phyloP scores from a whole-genome alignment of 2,888 invertebrate genomes.

The Gastracanthus pulcherrimus region DNA sequence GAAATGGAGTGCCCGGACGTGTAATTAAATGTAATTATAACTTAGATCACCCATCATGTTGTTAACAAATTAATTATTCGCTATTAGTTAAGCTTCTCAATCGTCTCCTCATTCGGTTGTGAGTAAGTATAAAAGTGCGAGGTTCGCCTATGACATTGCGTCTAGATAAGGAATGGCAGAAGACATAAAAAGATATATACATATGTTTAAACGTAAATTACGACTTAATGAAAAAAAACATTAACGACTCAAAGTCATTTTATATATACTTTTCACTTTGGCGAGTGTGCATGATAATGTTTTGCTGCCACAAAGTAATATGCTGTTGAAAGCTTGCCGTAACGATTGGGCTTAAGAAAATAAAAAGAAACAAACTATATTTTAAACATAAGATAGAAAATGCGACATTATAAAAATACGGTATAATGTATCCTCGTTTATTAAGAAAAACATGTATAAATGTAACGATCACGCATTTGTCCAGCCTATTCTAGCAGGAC shows the following conservation, averaged over 20 bases:
- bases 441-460: conserved; percentile 59
- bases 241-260: conserved; percentile 35
- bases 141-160: conserved; percentile 39
- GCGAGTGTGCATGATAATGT: conserved; percentile 47
- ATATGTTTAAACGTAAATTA: conserved; percentile 42
- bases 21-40: conserved; percentile 43
- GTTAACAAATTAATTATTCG: conserved; percentile 42
- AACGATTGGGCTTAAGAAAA: conserved; percentile 34
- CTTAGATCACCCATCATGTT: conserved; percentile 19
- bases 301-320: conserved; percentile 42
- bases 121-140: conserved; percentile 65
- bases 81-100: conserved; percentile 54
- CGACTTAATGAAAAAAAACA: conserved; percentile 36
- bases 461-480: conserved; percentile 58
- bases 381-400: conserved; percentile 50
- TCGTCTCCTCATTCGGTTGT: conserved; percentile 75
- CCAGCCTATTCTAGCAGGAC: conserved; percentile 23
- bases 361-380: conserved; percentile 50
- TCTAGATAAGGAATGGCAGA: conserved; percentile 33
- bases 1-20: conserved; percentile 6
- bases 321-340: conserved; percentile 51
- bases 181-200: conserved; percentile 32
- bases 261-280: conserved; percentile 54
- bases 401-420: conserved; percentile 53
- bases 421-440: conserved; percentile 58